phyloP scores from a whole-genome alignment of 2,113 vertebrate species.

The Indri indri region DNA sequence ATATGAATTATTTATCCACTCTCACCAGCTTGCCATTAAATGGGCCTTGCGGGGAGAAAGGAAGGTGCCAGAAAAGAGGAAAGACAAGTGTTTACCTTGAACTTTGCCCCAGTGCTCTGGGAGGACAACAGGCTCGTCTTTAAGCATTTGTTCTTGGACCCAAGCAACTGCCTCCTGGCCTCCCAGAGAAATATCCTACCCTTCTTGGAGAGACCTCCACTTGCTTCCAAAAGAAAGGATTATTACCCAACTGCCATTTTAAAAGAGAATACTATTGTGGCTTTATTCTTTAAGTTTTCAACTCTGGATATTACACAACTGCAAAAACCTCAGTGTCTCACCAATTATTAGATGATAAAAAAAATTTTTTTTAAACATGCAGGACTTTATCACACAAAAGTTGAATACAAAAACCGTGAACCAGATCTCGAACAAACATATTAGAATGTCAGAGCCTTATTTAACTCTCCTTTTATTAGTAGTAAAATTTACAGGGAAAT shows the following conservation, averaged over 20 bases:
- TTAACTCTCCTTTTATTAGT: background rate
- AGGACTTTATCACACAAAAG: background rate
- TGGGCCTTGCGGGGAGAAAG: background rate
- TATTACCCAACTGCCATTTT: background rate
- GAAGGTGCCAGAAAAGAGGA: background rate
- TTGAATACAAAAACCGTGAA: background rate
- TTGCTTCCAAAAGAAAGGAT: background rate
- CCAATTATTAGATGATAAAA: conserved; percentile 5
- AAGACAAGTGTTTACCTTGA: background rate
- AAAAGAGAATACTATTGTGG: background rate
- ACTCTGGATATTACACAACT: background rate
- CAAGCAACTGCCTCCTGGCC: background rate
- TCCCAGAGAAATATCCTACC: background rate
- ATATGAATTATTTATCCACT: background rate
- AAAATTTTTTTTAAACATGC: background rate
- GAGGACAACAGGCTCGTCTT: background rate
- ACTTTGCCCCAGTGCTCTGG: background rate
- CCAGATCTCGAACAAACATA: background rate
- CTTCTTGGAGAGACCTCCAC: background rate
- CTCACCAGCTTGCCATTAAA: background rate
- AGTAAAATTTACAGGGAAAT: background rate
- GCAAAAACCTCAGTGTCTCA: background rate
- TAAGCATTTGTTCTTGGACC: background rate
- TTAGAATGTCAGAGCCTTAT: background rate
- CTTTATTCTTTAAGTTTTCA: background rate